Conservation (phyloP, 1,140 invertebrate species). For the Theocolax elegans region DNA sequence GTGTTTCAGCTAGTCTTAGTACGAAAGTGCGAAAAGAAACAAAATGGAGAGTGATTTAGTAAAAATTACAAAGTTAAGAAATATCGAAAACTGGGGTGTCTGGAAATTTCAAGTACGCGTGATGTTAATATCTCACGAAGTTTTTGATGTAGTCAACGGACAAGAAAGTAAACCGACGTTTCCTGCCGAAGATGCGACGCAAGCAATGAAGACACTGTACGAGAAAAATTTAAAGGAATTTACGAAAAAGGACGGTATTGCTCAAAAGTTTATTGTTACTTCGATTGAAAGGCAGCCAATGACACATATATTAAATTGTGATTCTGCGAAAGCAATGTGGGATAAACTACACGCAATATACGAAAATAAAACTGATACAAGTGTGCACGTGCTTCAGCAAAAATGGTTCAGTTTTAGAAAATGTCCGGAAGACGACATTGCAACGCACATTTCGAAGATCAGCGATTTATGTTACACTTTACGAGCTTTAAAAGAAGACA, state of each 20-base stretch:
- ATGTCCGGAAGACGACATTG: conserved; percentile 35
- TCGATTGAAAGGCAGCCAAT: conserved; percentile 36
- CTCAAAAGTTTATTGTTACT: conserved; percentile 46
- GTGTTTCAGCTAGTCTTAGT: background rate
- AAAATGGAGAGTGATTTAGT: too few relatives aligned
- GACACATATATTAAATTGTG: conserved; percentile 55
- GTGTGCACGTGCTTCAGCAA: conserved; percentile 44
- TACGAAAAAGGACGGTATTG: conserved; percentile 41
- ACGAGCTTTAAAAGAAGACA: conserved; percentile 42
- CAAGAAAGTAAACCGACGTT: background rate
- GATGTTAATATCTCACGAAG: conserved; percentile 30
- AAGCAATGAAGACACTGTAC: background rate
- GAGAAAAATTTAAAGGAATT: conserved; percentile 30
- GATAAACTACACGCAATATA: conserved; percentile 49
- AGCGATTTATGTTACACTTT: conserved; percentile 40
- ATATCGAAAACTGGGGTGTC: too few relatives aligned
- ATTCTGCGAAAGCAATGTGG: conserved; percentile 55
- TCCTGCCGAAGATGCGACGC: background rate
- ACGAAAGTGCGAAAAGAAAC: background rate
- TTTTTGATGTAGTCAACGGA: conserved; percentile 30
- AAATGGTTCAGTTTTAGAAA: conserved; percentile 21
- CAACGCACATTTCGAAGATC: conserved; percentile 40
- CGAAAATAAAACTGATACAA: conserved; percentile 51
- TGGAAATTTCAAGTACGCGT: conserved; percentile 43
- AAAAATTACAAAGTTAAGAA: too few relatives aligned